phyloP scores from a whole-genome alignment of 2,113 vertebrate genomes.

The Indri indri region DNA sequence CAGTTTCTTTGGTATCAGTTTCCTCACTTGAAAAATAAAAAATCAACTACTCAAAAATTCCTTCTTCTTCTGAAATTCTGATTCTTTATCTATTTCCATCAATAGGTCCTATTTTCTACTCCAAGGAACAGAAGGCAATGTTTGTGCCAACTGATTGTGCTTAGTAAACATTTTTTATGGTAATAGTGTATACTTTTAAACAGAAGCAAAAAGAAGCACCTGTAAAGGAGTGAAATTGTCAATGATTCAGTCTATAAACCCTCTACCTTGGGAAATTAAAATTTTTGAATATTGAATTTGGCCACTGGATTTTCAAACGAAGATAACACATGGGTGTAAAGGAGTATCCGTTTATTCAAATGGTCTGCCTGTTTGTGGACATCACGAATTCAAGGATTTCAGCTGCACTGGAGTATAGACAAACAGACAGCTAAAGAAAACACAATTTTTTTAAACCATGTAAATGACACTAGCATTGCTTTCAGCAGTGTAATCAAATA shows the following conservation, averaged over 20 bases:
- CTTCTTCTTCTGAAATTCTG: slow-evolving; percentile 37
- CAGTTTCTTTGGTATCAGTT: background rate
- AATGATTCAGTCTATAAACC: background rate
- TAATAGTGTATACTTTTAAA: background rate
- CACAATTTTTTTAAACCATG: background rate
- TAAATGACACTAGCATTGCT: slow-evolving; percentile 48
- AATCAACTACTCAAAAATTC: background rate
- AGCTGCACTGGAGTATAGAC: background rate
- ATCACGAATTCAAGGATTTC: slow-evolving; percentile 12
- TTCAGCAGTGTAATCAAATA: slow-evolving; percentile 60
- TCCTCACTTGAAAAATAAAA: slow-evolving; percentile 10
- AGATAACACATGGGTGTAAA: background rate
- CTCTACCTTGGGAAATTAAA: background rate
- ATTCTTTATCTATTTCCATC: background rate
- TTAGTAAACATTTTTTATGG: background rate
- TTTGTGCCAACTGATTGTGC: background rate
- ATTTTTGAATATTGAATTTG: background rate
- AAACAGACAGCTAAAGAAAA: background rate
- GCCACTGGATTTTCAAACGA: background rate
- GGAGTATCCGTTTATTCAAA: background rate
- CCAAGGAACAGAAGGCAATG: background rate
- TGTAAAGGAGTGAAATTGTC: background rate
- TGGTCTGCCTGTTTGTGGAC: background rate
- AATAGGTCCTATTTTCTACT: background rate
- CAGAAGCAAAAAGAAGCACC: background rate